These are phyloP conservation scores for Jordanella pulchra DNA, from an alignment of 2,797 vertebrate species.

Conservation along the genomic window DNA sequence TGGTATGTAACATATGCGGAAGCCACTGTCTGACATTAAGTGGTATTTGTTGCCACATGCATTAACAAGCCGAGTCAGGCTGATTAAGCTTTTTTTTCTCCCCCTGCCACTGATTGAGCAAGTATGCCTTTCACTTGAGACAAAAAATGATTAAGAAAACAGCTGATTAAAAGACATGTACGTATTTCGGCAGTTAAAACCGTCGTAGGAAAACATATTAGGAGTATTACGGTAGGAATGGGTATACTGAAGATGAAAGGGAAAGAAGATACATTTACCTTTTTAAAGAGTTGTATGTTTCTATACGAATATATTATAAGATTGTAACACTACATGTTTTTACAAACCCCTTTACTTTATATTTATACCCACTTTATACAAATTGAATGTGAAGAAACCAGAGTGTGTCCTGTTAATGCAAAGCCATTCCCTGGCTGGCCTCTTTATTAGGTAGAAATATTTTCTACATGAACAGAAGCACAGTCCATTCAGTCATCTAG, in stretches of 20 bases:
- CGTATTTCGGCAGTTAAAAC: too few relatives aligned
- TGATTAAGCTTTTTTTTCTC: neutral
- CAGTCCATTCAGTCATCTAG: neutral
- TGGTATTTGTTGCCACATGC: constrained; percentile 54
- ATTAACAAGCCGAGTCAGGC: constrained; percentile 51
- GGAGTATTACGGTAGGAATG: neutral
- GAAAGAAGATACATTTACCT: neutral
- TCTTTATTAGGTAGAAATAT: neutral
- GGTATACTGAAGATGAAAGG: neutral
- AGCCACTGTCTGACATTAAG: constrained; percentile 54
- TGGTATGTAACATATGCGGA: constrained; percentile 67
- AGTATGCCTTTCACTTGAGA: neutral
- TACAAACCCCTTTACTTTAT: neutral
- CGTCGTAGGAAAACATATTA: neutral
- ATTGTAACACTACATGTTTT: neutral
- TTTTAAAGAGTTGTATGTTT: neutral
- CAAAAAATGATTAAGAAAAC: neutral
- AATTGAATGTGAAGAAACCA: too few relatives aligned
- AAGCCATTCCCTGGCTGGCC: neutral
- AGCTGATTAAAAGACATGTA: neutral
- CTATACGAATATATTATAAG: neutral
- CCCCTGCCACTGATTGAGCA: neutral
- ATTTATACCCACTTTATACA: neutral
- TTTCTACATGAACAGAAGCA: neutral
- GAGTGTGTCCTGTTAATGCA: neutral